Base-by-base conservation (phyloP, 2,113 vertebrate species). In the Podarcis raffonei region DNA sequence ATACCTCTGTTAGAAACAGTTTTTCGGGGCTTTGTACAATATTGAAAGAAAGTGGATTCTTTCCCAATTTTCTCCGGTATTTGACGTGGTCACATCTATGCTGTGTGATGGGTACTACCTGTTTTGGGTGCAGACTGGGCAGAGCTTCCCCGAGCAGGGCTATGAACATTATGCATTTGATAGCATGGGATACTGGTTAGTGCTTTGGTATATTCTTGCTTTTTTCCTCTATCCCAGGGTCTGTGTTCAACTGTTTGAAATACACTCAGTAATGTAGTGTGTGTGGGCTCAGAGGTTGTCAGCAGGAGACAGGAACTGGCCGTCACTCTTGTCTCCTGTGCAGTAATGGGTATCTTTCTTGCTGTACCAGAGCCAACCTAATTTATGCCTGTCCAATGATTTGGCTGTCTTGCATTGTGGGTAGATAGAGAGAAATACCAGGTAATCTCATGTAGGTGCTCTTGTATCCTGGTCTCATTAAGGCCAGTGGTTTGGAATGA, bases 311-410 rank as follows among this genome's bases (percentile, higher is more conserved):
- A 27, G 65, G 77, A 53, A 53, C 76, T 69, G 62, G 39, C 76
- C 3, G 35, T 75, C 75, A 18, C 23, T 16, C 39, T 83, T 88
- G 30, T 48, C 80, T 77, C 37, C 23, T 16, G 25, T 53, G 65
- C 35, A 68, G 53, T 69, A 77, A n/a, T 35, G 59, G 35, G 74
- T n/a, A 68, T 13, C 87, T 87, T 81, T 81, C 79, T 81, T 82
- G 18, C 71, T 39, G 5, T 32, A 37, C 30, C 1, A 6, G 39
- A 88, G 59, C 8, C 59, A 77, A 22, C 23, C 39, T 18, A 18
- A 53, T 35, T 77, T 88, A 53, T 83, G 59, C 42, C 81, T 30
- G 13, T 77, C 71, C 72, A 65, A 3, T 48, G 57, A 66, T 71
- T 25, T n/a, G 27, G 6, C n/a, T 77, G 35, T 86, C 37, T 83